Evolutionary conservation across 2,888 invertebrate genomes (phyloP).

Genomic region (Tetheella fluctuosa): DNA sequence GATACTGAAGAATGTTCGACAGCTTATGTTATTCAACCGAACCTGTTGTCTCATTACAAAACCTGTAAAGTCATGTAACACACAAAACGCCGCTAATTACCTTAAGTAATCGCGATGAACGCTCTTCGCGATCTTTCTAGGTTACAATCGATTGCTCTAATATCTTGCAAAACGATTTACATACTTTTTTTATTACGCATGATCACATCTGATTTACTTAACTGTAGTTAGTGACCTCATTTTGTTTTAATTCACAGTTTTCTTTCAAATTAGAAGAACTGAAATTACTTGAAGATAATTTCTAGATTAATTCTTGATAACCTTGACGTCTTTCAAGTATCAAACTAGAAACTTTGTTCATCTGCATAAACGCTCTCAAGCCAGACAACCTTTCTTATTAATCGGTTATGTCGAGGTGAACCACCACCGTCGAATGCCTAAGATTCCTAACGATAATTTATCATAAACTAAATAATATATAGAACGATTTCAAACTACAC

Average conservation of each 20-base stretch:
- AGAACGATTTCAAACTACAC: background rate
- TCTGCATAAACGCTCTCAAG: constrained; percentile 45
- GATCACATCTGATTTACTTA: background rate
- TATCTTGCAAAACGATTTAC: constrained; percentile 25
- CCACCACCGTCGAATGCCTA: constrained; percentile 40
- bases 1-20: background rate
- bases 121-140: constrained; percentile 37
- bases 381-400: constrained; percentile 62
- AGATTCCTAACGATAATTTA: constrained; percentile 40
- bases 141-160: constrained; percentile 29
- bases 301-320: constrained; percentile 8
- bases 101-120: constrained; percentile 46
- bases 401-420: constrained; percentile 62
- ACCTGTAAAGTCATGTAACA: constrained; percentile 33
- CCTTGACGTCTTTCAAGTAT: background rate
- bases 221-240: background rate
- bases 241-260: background rate
- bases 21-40: constrained; percentile 17
- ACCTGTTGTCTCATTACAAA: constrained; percentile 35
- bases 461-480: constrained; percentile 2
- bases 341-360: constrained; percentile 29
- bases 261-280: no score
- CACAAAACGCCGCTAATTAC: constrained; percentile 50
- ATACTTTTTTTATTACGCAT: background rate
- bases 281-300: background rate